Evolutionary conservation across 1,140 invertebrate genomes (phyloP), one percentile per base, ranked within the genome.

Genomic region (Drusus annulatus): DNA sequence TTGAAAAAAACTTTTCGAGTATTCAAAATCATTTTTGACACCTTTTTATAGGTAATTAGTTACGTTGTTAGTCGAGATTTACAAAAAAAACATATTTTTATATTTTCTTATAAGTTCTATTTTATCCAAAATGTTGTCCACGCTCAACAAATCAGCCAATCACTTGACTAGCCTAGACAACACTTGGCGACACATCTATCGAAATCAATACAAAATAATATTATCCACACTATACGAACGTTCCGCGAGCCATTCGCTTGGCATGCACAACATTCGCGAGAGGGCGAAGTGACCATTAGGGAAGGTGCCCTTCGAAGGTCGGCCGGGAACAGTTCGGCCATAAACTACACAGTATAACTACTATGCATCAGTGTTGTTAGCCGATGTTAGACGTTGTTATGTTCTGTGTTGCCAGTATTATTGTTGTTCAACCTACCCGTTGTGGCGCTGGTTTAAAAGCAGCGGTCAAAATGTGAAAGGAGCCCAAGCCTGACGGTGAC

Each of bases 231-330:
- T 63, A 63, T 16, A 28, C 23, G 60, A 63, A 28, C 60, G 6
- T 16, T 0, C 13, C 54, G 54, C 54, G n/a, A 2, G 6, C 60
- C 13, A 15, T 16, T 28, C 60, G 60, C 19, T 16, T 15, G 23
- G 60, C 23, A 23, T 63, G 60, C 15, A 3, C 60, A 63, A 23
- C 7, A 23, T 21, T 56, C 23, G 5, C 23, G 3, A 5, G 23
- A 63, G 60, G 60, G 60, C 60, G 60, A 63, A 23, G 17, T 23
- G 60, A 28, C 60, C 60, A 63, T 63, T 63, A 63, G 60, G 60
- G 60, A 63, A 63, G 60, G 60, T 63, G 60, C 60, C 60, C 60
- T 63, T 63, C 60, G 13, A 28, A 28, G 54, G 54, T 56, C 54
- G 54, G n/a, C 3, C 36, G 36, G 36, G 36, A 45, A 45, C 36